Evolutionary conservation across 2,888 invertebrate species (phyloP).

Genomic region (Erpobdella octoculata): DNA sequence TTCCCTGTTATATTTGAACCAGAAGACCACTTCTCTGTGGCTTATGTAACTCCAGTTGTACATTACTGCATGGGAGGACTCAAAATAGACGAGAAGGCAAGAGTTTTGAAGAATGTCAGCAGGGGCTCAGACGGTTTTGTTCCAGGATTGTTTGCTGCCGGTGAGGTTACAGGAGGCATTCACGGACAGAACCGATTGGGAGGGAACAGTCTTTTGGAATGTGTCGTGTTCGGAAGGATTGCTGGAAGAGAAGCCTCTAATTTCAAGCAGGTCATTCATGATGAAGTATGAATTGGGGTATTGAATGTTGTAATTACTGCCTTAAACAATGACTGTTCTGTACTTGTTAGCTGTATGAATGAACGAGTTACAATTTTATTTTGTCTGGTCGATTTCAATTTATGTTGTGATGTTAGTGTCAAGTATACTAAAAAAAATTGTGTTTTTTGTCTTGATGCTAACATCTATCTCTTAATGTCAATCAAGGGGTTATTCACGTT

Average conservation of each 20-base stretch:
- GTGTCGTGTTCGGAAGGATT: conserved; percentile 37
- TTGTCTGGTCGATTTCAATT: too few species aligned
- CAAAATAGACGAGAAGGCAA: conserved; percentile 30
- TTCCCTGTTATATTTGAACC: conserved; percentile 30
- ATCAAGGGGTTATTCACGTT: too few species aligned
- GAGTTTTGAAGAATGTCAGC: conserved; percentile 5
- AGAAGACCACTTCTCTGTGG: conserved; percentile 33
- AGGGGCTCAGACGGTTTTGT: background rate
- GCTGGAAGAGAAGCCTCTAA: conserved; percentile 34
- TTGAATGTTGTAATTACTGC: too few species aligned
- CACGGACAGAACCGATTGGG: conserved; percentile 37
- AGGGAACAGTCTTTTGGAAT: conserved; percentile 36
- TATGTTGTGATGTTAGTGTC: too few species aligned
- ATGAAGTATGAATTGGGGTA: conserved; percentile 7
- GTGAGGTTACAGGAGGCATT: conserved; percentile 38
- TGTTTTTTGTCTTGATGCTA: too few species aligned
- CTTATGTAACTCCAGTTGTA: conserved; percentile 35
- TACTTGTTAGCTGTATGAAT: too few species aligned
- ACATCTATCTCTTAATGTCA: too few species aligned
- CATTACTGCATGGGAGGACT: conserved; percentile 39
- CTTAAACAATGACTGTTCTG: too few species aligned
- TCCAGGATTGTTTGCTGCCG: conserved; percentile 35
- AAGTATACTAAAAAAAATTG: too few species aligned
- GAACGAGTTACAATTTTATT: too few species aligned
- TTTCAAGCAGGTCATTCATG: conserved; percentile 1